Evolutionary conservation across 23 tunicate species (phyloP), one percentile per base, ranked within the genome.

Genomic region (Phallusia fumigata): DNA sequence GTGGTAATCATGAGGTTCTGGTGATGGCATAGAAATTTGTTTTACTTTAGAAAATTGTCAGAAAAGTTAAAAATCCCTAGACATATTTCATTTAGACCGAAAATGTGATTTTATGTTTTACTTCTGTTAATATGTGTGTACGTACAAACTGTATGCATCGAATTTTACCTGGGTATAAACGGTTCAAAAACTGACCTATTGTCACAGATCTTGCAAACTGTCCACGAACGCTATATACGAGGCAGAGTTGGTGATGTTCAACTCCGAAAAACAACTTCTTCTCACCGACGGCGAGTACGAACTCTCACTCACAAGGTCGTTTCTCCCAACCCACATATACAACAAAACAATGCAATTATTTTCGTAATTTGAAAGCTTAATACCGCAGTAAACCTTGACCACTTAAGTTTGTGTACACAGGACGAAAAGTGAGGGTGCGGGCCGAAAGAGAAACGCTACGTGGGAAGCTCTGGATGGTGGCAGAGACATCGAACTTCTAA

Each of bases 401-500:
- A 40, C 47, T 40, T 40, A 13, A 58, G 13, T 58, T 1, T 21
- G 2, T 32, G 26, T 64, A 31, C 82, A 36, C 65, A 88, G 87
- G 52, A 79, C 78, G 50, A 33, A 30, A 31, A 2, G 73, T 22
- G 81, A 64, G 45, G 6, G 72, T 15, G 31, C n/a, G n/a, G 92
- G 84, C 65, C 80, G 83, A 26, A 79, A 82, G 80, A 75, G 83
- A 45, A 93, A 93, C 35, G 86, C 93, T 28, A 84, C 88, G 10
- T 94, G 98, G 98, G 98, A 94, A 76, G 89, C 95, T 15, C 76
- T 94, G 28, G 93, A 89, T 69, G 98, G 94, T 31, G 98, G 98
- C 6, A 53, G 88, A 45, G 93, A 94, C 35, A 84, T 94, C n/a
- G 81, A 94, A 89, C 88, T 89, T 30, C 83, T 90, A 30, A 88